Percentiles rank a stretch among this genome's conserved stretches.
Conservation (phyloP, 2,888 invertebrate genomes). For the Cataglyphis livida region DNA sequence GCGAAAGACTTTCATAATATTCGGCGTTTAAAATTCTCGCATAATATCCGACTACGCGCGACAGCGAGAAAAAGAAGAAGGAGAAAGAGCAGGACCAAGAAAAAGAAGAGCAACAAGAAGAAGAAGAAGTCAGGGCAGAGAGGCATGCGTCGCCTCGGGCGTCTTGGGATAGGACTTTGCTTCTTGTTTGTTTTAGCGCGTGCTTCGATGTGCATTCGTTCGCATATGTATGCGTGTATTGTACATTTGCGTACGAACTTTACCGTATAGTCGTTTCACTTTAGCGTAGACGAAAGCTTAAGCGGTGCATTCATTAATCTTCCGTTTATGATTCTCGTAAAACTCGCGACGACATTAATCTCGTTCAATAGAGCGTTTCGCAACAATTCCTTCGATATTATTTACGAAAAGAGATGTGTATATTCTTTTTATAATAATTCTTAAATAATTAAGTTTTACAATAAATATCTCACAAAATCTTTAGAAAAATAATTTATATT, state of each 20-base stretch:
- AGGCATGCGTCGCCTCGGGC: constrained; percentile 81
- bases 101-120: constrained; percentile 52
- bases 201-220: constrained; percentile 59
- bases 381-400: constrained; percentile 18
- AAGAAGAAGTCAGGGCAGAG: constrained; percentile 57
- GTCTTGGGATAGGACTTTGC: constrained; percentile 82
- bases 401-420: background rate
- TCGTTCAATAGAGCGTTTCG: background rate
- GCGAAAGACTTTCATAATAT: constrained; percentile 82
- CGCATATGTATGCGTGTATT: constrained; percentile 38
- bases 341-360: constrained; percentile 18
- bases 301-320: constrained; percentile 52
- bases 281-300: constrained; percentile 40
- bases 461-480: background rate
- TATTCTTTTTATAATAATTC: background rate
- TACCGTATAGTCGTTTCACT: constrained; percentile 55
- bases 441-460: background rate
- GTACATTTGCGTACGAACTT: constrained; percentile 43
- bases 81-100: constrained; percentile 40
- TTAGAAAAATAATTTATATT: background rate
- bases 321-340: constrained; percentile 53
- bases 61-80: constrained; percentile 42
- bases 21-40: constrained; percentile 82
- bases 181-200: constrained; percentile 82
- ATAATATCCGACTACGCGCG: constrained; percentile 73